Conservation (phyloP, 2,113 vertebrate genomes). For the Scartelaos histophorus region DNA sequence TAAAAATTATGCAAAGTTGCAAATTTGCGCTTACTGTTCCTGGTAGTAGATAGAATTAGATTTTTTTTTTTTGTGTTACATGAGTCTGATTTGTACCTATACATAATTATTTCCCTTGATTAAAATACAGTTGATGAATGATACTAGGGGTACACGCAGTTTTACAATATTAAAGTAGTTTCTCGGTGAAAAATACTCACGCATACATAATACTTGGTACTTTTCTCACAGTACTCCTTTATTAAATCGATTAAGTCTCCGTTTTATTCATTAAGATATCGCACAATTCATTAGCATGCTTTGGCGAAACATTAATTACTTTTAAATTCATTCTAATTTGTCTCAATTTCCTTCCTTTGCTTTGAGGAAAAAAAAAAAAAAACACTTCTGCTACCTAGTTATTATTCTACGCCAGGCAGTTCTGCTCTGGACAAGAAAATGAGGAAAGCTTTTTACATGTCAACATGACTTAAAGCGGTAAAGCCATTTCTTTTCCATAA, state of each 20-base stretch:
- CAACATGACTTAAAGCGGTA: conserved; percentile 37
- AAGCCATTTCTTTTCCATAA: conserved; percentile 26
- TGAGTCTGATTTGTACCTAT: neutral
- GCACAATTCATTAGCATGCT: conserved; percentile 56
- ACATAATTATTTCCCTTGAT: neutral
- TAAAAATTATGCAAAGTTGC: neutral
- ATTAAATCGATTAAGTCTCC: conserved; percentile 49
- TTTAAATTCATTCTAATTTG: conserved; percentile 68
- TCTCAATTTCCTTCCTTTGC: conserved; percentile 55
- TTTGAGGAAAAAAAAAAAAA: conserved; percentile 40
- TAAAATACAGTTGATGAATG: neutral
- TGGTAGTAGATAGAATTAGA: neutral
- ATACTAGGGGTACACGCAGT: neutral
- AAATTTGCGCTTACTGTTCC: neutral
- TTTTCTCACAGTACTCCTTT: conserved; percentile 23
- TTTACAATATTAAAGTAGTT: neutral
- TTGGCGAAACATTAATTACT: conserved; percentile 61
- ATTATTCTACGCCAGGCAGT: conserved; percentile 51
- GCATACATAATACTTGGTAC: too few species aligned
- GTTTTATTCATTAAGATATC: conserved; percentile 59
- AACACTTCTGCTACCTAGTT: conserved; percentile 35
- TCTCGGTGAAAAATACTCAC: neutral
- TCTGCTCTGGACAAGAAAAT: conserved; percentile 51
- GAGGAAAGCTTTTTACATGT: conserved; percentile 55
- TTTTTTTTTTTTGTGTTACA: neutral